phyloP scores from a whole-genome alignment of 2,797 vertebrate genomes.

The Hephaestus fuliginosus region DNA sequence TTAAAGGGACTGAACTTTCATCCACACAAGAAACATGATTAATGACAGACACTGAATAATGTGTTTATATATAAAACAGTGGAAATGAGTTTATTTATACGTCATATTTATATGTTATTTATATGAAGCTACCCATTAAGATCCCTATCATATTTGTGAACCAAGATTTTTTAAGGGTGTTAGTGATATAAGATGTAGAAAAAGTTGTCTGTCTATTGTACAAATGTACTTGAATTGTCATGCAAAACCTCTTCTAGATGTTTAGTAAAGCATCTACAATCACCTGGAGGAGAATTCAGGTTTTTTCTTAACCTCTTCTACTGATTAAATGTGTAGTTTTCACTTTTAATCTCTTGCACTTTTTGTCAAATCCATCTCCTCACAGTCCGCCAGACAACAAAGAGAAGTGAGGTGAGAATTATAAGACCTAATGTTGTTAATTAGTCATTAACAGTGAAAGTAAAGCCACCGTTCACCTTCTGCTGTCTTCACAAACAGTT shows the following conservation, averaged over 20 bases:
- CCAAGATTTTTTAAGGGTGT: neutral
- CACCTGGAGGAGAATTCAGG: neutral
- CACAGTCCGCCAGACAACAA: too few relatives aligned
- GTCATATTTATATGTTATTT: neutral
- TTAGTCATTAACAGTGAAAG: constrained; percentile 20
- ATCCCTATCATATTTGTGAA: neutral
- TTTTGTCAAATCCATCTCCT: too few relatives aligned
- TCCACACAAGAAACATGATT: neutral
- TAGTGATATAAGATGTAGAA: neutral
- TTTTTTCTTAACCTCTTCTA: too few relatives aligned
- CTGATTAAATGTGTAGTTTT: too few relatives aligned
- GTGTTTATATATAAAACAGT: neutral
- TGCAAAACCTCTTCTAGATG: neutral
- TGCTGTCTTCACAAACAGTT: constrained; percentile 23
- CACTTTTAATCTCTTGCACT: too few relatives aligned
- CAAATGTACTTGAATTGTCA: too few relatives aligned
- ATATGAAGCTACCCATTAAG: neutral
- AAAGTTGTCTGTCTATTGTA: neutral
- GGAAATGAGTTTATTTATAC: too few relatives aligned
- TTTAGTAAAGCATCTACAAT: neutral
- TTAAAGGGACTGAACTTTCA: neutral
- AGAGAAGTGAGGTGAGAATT: neutral
- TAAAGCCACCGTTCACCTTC: constrained; percentile 15
- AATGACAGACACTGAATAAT: neutral
- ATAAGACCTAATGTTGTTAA: neutral